phyloP scores from a whole-genome alignment of 2,113 vertebrate genomes.

The Eretmochelys imbricata region DNA sequence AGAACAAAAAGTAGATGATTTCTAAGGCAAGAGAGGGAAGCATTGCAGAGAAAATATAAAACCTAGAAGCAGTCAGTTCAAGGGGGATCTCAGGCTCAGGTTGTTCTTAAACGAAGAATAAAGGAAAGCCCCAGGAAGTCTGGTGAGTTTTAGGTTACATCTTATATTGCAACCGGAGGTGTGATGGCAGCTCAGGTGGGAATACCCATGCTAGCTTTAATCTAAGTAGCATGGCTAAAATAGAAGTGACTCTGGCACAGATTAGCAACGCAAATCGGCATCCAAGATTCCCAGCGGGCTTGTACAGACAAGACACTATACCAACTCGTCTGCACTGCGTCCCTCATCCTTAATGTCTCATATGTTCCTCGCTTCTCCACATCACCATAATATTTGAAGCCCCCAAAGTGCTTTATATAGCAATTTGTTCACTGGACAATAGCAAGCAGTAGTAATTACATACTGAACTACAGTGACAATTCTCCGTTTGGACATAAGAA shows the following conservation, averaged over 20 bases:
- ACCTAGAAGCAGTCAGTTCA: fast-evolving
- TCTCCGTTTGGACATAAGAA: neutral
- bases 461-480: fast-evolving
- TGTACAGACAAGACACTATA: neutral
- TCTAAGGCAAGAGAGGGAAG: neutral
- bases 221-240: neutral
- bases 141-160: neutral
- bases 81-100: neutral
- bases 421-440: neutral
- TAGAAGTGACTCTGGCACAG: neutral
- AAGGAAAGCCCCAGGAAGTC: neutral
- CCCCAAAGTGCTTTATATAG: neutral
- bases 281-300: neutral
- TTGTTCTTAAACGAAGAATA: neutral
- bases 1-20: neutral
- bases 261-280: neutral
- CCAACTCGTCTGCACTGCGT: neutral
- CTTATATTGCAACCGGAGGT: neutral
- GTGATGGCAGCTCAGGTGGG: neutral
- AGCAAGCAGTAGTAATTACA: neutral
- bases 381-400: neutral
- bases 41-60: neutral
- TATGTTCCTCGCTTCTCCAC: neutral
- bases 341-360: fast-evolving
- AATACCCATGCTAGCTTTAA: neutral